Base-by-base conservation (phyloP, 2,888 invertebrate genomes). In the Eupelmus urozonus region DNA sequence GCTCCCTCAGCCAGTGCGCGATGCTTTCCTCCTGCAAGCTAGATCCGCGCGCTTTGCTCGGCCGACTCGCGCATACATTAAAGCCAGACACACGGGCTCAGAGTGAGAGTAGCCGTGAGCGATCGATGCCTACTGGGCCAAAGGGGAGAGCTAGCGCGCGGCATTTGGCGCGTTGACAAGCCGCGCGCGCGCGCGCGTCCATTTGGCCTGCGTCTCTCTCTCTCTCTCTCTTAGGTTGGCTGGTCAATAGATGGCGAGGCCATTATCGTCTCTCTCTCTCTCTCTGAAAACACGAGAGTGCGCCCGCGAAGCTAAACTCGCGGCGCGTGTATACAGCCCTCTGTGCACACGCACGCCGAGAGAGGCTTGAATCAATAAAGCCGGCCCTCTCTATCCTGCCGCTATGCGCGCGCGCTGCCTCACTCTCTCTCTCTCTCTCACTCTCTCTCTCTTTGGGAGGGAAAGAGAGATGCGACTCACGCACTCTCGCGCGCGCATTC, bases 241-340 rank as follows among this genome's bases (percentile, higher is more conserved):
- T 65, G 83, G 82, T 83, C 83, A 84, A 84, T 83, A 84, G 80
- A 81, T 81, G 82, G 74, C 80, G 81, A 81, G 81, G 80, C 81
- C 81, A 77, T 82, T 83, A 82, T 82, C 82, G 81, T 82, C 81
- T n/a, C n/a, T n/a, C n/a, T n/a, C n/a, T n/a, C n/a, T n/a, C n/a
- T n/a, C n/a, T 34, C 34, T 34, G 34, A 82, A 83, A 84, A 83
- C 83, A 82, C 82, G 78, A 40, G 63, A 18, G 29, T 27, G 27
- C 57, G 1, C 70, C 16, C 27, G 25, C 27, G 62, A 42, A 51
- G 45, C 45, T n/a, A 9, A 34, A 34, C 34, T 45, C 45, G 5
- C 9, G 2, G 45, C 5, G 16, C 45, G 16, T 45, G 16, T 45
- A 45, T 45, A 45, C 16, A 45, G 45, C 34, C 18, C 2, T 16